Base-by-base conservation (phyloP, 1,140 invertebrate species). In the Drosophila truncata region DNA sequence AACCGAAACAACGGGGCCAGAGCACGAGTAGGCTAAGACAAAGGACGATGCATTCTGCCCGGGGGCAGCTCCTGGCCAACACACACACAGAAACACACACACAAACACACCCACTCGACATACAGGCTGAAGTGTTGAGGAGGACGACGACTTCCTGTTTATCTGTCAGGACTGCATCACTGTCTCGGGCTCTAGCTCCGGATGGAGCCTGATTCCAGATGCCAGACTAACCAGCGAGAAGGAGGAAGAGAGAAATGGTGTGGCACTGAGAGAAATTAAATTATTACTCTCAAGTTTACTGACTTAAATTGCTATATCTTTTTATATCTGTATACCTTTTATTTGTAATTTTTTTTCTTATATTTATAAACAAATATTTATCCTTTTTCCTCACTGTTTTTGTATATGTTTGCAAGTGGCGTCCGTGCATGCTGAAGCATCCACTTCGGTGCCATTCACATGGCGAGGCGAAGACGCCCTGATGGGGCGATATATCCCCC, bases 371-470 rank as follows among this genome's bases (percentile, higher is more conserved):
- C 11, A 13, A 0, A 35, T 13, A 1, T 9, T 3, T 0, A n/a
- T 9, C 20, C 23, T 2, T 16, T 27, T 31, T 52, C n/a, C 7
- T 8, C 2, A 16, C 13, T 66, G 46, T 31, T 18, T 55, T 55
- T 27, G 37, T 39, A 72, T 41, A 49, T 72, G 44, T 46, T 72
- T 41, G 70, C 72, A 88, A 87, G 84, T 87, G 85, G 72, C 80
- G 85, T 84, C 85, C 84, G 84, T 88, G 84, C 84, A 87, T 87
- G 84, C 84, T 87, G 78, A 87, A 87, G 84, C 84, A 83, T 87
- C 84, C 84, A 87, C 84, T 87, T 84, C 78, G 69, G 77, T 78
- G 84, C 84, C 84, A 87, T 90, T 90, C 84, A 87, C 80, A 84
- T 76, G 69, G 55, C 64, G 49, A 55, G 39, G 75, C 72, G 29